phyloP scores from a whole-genome alignment of 2,888 invertebrate genomes.

The Theretra japonica region DNA sequence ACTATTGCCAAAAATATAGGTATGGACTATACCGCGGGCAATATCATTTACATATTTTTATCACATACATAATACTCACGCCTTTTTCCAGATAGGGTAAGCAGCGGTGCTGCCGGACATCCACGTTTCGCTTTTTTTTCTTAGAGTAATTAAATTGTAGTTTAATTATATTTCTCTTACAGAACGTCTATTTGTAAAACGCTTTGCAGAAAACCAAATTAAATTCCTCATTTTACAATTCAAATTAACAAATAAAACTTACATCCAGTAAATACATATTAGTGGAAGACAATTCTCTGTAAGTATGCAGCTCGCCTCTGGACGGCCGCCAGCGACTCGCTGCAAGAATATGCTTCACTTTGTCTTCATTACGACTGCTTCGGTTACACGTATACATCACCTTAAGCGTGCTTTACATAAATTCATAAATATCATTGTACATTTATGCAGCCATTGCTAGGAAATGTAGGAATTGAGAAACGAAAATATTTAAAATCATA shows the following conservation, averaged over 20 bases:
- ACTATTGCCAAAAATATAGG: no score
- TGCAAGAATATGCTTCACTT: constrained; percentile 44
- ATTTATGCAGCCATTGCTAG: not conserved
- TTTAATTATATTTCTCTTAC: no score
- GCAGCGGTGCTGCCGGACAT: no score
- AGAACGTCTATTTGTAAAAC: no score
- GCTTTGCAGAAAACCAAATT: not conserved
- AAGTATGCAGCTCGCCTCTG: constrained; percentile 37
- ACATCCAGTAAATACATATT: not conserved
- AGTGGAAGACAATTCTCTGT: not conserved
- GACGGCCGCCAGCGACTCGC: constrained; percentile 57
- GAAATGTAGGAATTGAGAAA: not conserved
- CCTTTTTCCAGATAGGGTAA: no score
- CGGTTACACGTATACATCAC: not conserved
- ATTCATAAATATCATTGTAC: not conserved
- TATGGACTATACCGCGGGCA: no score
- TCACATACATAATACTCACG: no score
- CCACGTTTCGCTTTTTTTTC: no score
- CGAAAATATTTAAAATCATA: no score
- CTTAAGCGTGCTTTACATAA: constrained; percentile 1
- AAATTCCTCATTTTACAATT: not conserved
- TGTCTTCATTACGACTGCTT: constrained; percentile 60
- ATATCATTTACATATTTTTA: no score
- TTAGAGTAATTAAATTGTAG: no score
- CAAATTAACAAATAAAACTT: not conserved